phyloP scores from a whole-genome alignment of 2,797 vertebrate species.

The Alcedo atthis region DNA sequence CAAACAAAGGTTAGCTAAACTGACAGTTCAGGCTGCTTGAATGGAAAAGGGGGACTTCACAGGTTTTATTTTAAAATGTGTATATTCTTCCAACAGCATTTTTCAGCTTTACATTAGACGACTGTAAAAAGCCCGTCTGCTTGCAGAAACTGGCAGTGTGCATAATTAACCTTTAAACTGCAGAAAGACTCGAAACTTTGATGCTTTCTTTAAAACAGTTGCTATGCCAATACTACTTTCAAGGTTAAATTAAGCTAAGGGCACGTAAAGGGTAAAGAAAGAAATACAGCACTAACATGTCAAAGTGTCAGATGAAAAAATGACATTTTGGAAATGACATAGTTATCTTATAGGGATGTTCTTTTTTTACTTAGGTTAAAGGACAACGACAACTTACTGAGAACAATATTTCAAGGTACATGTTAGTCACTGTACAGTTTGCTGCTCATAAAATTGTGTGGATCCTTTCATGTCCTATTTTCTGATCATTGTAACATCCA shows the following conservation, averaged over 20 bases:
- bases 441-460: neutral
- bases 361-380: slow-evolving; percentile 10
- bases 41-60: slow-evolving; percentile 30
- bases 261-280: slow-evolving; percentile 45
- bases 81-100: slow-evolving; percentile 10
- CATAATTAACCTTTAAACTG: slow-evolving; percentile 57
- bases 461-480: neutral
- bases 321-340: slow-evolving; percentile 25
- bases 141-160: slow-evolving; percentile 5
- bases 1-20: slow-evolving; percentile 82
- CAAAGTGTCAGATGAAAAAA: slow-evolving; percentile 37
- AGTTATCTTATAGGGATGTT: slow-evolving; percentile 21
- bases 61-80: slow-evolving; percentile 72
- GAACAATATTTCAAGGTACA: slow-evolving; percentile 8
- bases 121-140: slow-evolving; percentile 1
- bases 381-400: neutral
- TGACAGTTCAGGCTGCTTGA: slow-evolving; percentile 75
- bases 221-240: slow-evolving; percentile 9
- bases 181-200: slow-evolving; percentile 20
- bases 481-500: neutral
- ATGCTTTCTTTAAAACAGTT: slow-evolving; percentile 46
- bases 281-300: neutral
- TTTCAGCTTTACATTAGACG: slow-evolving; percentile 33
- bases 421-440: neutral
- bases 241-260: slow-evolving; percentile 50